phyloP scores from a whole-genome alignment of 2,113 vertebrate genomes.

The Chinchilla lanigera region DNA sequence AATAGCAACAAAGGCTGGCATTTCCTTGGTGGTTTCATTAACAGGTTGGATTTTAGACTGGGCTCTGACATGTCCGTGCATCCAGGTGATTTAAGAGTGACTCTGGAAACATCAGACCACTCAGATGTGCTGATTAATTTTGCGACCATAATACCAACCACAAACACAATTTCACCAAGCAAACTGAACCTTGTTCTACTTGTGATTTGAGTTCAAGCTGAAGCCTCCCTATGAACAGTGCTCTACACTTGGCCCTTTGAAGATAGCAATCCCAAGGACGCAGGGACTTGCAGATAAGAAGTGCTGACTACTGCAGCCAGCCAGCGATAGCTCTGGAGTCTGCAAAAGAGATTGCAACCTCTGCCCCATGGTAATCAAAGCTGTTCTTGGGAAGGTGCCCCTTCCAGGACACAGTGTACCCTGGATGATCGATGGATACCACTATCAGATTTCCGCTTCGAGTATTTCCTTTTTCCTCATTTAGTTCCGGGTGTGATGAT shows the following conservation, averaged over 20 bases:
- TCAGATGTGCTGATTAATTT: not conserved
- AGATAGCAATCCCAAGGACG: constrained; percentile 50
- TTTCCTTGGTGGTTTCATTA: not conserved
- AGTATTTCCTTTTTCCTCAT: not conserved
- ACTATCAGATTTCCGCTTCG: not conserved
- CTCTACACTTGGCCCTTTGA: constrained; percentile 68
- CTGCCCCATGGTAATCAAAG: not conserved
- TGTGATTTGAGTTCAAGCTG: constrained; percentile 49
- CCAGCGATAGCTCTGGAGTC: not conserved
- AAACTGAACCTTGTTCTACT: not conserved
- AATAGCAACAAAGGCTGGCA: not conserved
- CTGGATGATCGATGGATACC: not conserved
- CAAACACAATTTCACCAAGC: constrained; percentile 39
- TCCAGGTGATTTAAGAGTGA: not conserved
- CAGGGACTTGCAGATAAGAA: constrained; percentile 56
- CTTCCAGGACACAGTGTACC: not conserved
- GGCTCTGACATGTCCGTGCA: not conserved
- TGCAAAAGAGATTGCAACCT: not conserved
- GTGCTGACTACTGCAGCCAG: constrained; percentile 44
- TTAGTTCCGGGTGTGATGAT: not conserved
- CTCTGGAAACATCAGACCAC: not conserved
- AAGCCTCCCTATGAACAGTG: constrained; percentile 65
- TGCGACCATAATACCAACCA: not conserved
- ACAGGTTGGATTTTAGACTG: not conserved
- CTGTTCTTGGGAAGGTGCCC: not conserved